These are phyloP conservation scores for Polypedilum pembai DNA, from an alignment of 1,140 invertebrate genomes.

Conservation along the genomic window DNA sequence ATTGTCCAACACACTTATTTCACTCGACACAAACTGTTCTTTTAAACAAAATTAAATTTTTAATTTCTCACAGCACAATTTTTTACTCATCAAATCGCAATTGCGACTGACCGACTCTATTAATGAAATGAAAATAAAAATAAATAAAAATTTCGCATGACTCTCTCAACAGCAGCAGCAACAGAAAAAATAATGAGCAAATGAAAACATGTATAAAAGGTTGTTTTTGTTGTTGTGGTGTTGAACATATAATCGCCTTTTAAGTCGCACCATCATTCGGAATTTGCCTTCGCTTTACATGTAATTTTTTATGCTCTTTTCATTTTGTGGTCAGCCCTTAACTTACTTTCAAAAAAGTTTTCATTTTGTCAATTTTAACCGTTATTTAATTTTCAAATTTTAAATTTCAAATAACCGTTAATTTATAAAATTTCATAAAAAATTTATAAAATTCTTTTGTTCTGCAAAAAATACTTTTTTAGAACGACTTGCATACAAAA, in stretches of 20 bases:
- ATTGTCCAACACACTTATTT: too few species aligned
- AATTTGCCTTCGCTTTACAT: too few species aligned
- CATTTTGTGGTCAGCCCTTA: neutral
- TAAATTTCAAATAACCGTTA: too few species aligned
- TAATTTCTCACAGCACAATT: too few species aligned
- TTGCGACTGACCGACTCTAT: conserved; percentile 1
- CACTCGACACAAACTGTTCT: too few species aligned
- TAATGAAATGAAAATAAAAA: conserved; percentile 25
- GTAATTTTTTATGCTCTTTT: neutral
- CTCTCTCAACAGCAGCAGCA: conserved; percentile 6
- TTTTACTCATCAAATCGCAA: neutral
- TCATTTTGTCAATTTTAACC: too few species aligned
- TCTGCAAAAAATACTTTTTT: too few species aligned
- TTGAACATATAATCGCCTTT: conserved; percentile 9
- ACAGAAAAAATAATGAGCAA: neutral
- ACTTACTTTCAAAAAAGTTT: neutral
- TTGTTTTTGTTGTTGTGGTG: neutral
- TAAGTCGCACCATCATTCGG: neutral
- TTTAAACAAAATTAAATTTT: too few species aligned
- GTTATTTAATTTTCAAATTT: too few species aligned
- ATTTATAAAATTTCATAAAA: too few species aligned
- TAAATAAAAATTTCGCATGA: conserved; percentile 15
- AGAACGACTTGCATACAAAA: neutral
- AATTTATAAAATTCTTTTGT: too few species aligned
- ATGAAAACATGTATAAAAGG: neutral